phyloP scores from a whole-genome alignment of 2,113 vertebrate species.

The Labrus mixtus region DNA sequence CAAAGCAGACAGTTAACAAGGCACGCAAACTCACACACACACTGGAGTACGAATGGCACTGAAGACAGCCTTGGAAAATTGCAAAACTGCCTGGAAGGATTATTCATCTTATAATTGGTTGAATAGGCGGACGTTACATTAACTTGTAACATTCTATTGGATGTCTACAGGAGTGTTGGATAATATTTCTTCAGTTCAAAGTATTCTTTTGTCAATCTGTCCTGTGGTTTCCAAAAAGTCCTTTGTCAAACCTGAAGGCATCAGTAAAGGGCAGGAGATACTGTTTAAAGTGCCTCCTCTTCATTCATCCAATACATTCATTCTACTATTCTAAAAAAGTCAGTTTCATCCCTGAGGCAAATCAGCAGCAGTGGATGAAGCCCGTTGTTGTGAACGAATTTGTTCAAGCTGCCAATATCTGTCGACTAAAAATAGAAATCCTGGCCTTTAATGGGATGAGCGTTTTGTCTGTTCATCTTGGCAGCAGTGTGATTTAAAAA shows the following conservation, averaged over 20 bases:
- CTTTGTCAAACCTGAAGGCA: background rate
- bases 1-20: slow-evolving; percentile 17
- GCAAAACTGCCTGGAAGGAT: slow-evolving; percentile 10
- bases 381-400: background rate
- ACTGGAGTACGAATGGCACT: background rate
- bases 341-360: background rate
- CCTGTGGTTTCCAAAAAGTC: background rate
- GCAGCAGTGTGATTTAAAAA: slow-evolving; percentile 11
- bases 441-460: slow-evolving; percentile 9
- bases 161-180: background rate
- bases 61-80: background rate
- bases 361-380: background rate
- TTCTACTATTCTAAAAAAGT: background rate
- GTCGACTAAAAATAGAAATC: slow-evolving; percentile 16
- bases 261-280: background rate
- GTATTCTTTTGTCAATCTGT: slow-evolving; percentile 7
- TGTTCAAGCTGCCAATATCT: background rate
- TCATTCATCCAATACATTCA: background rate
- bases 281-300: background rate
- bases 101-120: slow-evolving; percentile 2
- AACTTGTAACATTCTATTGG: background rate
- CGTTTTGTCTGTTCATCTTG: background rate
- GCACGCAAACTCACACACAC: background rate
- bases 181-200: slow-evolving; percentile 8
- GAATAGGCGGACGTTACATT: background rate